Conservation (phyloP, 2,888 invertebrate genomes). For the Cartodere bifasciata region DNA sequence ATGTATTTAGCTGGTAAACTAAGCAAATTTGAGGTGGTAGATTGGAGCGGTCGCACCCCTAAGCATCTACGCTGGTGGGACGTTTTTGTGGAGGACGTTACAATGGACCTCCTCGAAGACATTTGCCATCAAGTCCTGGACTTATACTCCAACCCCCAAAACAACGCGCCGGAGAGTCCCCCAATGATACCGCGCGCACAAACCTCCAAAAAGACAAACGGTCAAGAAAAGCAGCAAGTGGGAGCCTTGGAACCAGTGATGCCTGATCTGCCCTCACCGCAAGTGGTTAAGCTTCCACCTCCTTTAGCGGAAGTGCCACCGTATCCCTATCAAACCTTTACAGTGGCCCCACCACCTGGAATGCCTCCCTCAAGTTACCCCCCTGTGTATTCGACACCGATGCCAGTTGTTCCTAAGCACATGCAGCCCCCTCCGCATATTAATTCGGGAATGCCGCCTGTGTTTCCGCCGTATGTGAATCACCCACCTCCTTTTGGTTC, state of each 20-base stretch:
- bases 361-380: constrained; percentile 28
- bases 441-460: constrained; percentile 24
- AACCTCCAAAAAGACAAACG: constrained; percentile 32
- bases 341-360: constrained; percentile 24
- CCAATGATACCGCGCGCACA: constrained; percentile 33
- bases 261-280: too few species aligned
- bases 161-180: constrained; percentile 55
- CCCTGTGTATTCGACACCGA: constrained; percentile 17
- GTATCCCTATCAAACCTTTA: constrained; percentile 30
- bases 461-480: constrained; percentile 26
- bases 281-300: too few species aligned
- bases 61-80: constrained; percentile 94
- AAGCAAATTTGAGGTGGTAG: constrained; percentile 87
- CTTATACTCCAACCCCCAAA: constrained; percentile 57
- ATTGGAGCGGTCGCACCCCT: constrained; percentile 73
- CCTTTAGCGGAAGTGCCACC: constrained; percentile 27
- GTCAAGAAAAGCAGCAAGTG: constrained; percentile 42
- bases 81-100: constrained; percentile 90
- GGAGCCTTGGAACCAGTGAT: too few species aligned
- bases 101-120: constrained; percentile 89
- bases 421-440: constrained; percentile 34
- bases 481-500: constrained; percentile 32
- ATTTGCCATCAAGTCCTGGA: constrained; percentile 94
- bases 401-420: constrained; percentile 21
- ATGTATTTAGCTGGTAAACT: constrained; percentile 95